A percentile compares a stretch with the other conserved stretches of the same genome.
These are phyloP conservation scores for Desmodus rotundus DNA, from an alignment of 2,113 vertebrate species.

Conservation along the genomic window DNA sequence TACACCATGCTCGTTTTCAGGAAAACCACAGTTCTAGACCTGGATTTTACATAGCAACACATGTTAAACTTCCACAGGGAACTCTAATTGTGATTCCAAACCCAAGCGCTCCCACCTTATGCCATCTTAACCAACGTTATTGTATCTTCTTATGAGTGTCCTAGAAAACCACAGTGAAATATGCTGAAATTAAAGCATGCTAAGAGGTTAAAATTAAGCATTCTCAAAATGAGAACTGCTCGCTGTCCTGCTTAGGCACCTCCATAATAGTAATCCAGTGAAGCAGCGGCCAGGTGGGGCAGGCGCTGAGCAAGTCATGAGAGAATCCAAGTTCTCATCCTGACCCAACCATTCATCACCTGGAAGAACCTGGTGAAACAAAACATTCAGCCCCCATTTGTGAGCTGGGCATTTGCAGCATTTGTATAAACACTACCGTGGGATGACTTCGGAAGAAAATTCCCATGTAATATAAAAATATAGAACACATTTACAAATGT, in stretches of 20 bases:
- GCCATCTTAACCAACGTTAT: neutral
- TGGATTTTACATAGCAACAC: neutral
- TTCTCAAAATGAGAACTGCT: neutral
- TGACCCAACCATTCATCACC: neutral
- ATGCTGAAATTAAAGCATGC: neutral
- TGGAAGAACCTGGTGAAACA: neutral
- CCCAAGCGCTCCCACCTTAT: neutral
- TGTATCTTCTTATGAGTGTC: neutral
- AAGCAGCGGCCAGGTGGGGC: neutral
- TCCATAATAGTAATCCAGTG: neutral
- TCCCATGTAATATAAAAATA: neutral
- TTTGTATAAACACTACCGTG: neutral
- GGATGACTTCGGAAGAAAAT: neutral
- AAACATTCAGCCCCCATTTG: neutral
- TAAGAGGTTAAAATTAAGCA: neutral
- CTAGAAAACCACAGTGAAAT: neutral
- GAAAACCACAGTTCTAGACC: neutral
- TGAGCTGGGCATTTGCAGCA: neutral
- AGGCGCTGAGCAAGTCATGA: neutral
- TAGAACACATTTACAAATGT: neutral
- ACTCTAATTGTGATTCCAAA: neutral
- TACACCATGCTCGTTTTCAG: neutral
- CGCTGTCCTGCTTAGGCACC: neutral
- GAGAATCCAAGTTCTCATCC: neutral
- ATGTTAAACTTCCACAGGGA: neutral